A percentile compares a stretch with the other conserved stretches of the same genome.
Evolutionary conservation across 2,888 invertebrate genomes (phyloP).

Genomic region (Papilio protenor): DNA sequence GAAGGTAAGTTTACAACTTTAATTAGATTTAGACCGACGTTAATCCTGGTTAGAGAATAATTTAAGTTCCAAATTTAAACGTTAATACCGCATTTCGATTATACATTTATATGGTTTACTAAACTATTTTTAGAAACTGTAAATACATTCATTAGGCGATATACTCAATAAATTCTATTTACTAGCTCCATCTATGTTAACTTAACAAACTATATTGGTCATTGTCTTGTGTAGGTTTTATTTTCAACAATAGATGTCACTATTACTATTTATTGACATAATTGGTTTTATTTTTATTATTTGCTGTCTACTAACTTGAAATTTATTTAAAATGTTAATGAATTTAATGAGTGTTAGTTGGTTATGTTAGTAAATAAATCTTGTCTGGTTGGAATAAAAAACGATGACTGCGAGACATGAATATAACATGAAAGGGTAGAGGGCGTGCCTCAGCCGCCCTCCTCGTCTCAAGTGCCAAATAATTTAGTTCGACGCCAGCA

Average conservation of each 20-base stretch:
- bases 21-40: conserved; percentile 33
- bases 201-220: not conserved
- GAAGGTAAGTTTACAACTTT: conserved; percentile 34
- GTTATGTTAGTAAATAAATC: not conserved
- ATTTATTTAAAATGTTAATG: not conserved
- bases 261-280: not conserved
- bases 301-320: not conserved
- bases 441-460: conserved; percentile 38
- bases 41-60: conserved; percentile 33
- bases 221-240: not conserved
- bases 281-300: not conserved
- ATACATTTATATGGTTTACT: not conserved
- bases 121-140: not conserved
- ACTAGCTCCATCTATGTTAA: not conserved
- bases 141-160: not conserved
- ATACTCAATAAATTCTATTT: not conserved
- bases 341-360: not conserved
- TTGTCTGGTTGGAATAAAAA: conserved; percentile 31
- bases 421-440: conserved; percentile 47
- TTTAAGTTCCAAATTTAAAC: not conserved
- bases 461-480: conserved; percentile 42
- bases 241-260: not conserved
- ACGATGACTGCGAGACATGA: conserved; percentile 44
- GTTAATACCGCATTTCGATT: not conserved
- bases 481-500: conserved; percentile 37